Percentiles rank a stretch among this genome's conserved stretches.
Evolutionary conservation across 2,888 invertebrate species (phyloP).

Genomic region (Frankliniella fusca): DNA sequence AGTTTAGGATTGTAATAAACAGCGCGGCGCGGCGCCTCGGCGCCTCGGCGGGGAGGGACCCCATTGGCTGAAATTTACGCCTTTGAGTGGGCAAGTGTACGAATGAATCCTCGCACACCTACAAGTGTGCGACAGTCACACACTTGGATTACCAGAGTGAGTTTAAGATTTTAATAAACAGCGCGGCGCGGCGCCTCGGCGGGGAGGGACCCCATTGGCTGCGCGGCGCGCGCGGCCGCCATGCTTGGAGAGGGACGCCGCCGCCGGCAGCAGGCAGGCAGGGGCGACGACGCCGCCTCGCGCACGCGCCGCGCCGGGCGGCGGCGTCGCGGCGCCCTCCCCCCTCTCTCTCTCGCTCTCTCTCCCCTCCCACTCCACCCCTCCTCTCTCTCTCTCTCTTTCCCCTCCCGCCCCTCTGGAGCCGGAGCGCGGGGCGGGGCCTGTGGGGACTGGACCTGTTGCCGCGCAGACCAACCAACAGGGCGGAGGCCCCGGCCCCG

Average conservation of each 20-base stretch:
- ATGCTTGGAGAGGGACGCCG: no score
- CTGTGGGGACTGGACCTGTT: not conserved
- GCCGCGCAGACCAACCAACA: not conserved
- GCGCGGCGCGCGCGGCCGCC: not conserved
- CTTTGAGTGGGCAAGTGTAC: no score
- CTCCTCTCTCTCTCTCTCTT: no score
- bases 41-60: not conserved
- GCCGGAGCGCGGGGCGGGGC: not conserved
- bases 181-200: not conserved
- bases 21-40: no score
- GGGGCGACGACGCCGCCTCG: not conserved
- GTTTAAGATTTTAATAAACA: no score
- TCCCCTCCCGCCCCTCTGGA: not conserved
- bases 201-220: not conserved
- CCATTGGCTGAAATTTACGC: no score
- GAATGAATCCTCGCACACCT: no score
- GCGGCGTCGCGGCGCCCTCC: not conserved
- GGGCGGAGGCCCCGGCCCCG: not conserved
- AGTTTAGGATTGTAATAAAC: no score
- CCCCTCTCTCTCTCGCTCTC: no score
- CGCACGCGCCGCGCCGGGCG: not conserved
- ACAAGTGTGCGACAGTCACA: no score
- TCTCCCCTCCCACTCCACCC: not conserved
- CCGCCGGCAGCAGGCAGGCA: no score
- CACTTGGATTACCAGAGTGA: no score